These are phyloP conservation scores for Mus pahari DNA, from an alignment of 2,113 vertebrate species.

Conservation along the genomic window DNA sequence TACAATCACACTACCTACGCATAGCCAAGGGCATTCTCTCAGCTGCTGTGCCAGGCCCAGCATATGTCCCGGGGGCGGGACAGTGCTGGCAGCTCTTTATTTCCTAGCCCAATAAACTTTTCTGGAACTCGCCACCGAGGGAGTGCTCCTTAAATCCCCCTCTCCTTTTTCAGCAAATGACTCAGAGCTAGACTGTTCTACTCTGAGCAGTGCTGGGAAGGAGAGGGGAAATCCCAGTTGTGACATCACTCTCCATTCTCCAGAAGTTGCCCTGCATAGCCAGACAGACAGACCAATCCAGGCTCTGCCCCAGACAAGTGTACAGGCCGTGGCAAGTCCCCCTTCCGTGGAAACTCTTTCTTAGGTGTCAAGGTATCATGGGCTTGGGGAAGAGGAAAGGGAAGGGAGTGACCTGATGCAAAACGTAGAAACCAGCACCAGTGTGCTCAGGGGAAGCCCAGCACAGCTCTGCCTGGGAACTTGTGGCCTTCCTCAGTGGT, in stretches of 20 bases:
- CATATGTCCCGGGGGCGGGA: not conserved
- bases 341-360: not conserved
- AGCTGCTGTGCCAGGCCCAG: not conserved
- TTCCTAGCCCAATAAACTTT: not conserved
- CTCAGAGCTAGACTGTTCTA: not conserved
- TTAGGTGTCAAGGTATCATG: not conserved
- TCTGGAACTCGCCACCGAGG: conserved; percentile 8
- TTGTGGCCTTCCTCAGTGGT: not conserved
- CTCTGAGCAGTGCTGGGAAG: conserved; percentile 2
- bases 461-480: not conserved
- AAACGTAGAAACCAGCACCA: not conserved
- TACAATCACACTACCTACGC: not conserved
- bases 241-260: not conserved
- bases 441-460: not conserved
- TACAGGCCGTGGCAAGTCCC: not conserved
- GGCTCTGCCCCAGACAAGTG: not conserved
- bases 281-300: not conserved
- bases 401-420: not conserved
- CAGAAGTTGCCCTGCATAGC: not conserved
- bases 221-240: conserved; percentile 33
- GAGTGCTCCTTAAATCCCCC: not conserved
- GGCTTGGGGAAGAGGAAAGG: not conserved
- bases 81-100: not conserved
- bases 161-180: conserved; percentile 39
- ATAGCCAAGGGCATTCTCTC: not conserved